Percentiles rank a stretch among this genome's conserved stretches.
These are phyloP conservation scores for Carcharodon carcharias DNA, from an alignment of 2,797 vertebrate genomes.

Conservation along the genomic window DNA sequence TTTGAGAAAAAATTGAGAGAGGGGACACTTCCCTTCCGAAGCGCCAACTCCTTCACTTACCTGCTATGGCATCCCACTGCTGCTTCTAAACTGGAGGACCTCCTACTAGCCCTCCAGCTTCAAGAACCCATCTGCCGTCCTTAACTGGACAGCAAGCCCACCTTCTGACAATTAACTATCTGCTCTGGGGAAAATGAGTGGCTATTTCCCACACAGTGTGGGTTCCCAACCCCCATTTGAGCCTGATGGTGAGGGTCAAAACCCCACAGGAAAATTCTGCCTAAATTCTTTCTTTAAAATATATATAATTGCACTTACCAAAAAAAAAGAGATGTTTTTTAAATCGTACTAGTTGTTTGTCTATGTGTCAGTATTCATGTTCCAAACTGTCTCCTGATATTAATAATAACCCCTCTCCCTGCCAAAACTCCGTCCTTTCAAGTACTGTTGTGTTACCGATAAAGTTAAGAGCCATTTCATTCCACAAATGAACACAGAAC, in stretches of 20 bases:
- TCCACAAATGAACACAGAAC: background rate
- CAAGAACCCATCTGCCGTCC: too few species aligned
- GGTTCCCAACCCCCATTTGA: background rate
- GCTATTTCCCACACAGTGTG: too few species aligned
- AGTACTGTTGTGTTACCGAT: background rate
- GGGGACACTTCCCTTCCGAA: too few species aligned
- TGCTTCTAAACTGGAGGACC: too few species aligned
- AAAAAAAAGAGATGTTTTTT: background rate
- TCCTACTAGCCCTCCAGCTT: too few species aligned
- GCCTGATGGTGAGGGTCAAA: background rate
- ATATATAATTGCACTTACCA: background rate
- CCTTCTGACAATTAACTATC: too few species aligned
- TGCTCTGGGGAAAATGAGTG: background rate
- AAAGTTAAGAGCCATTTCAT: background rate
- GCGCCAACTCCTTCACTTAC: too few species aligned
- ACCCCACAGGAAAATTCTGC: background rate
- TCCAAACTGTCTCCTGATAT: background rate
- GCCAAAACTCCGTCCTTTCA: background rate
- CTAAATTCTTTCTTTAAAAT: background rate
- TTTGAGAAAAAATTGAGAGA: too few species aligned
- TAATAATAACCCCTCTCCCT: background rate
- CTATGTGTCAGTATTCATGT: background rate
- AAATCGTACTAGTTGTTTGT: background rate
- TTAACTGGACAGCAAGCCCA: background rate
- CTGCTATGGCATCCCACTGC: too few species aligned